Base-by-base conservation (phyloP, 2,888 invertebrate genomes). In the Callyntrura guangdongensis region DNA sequence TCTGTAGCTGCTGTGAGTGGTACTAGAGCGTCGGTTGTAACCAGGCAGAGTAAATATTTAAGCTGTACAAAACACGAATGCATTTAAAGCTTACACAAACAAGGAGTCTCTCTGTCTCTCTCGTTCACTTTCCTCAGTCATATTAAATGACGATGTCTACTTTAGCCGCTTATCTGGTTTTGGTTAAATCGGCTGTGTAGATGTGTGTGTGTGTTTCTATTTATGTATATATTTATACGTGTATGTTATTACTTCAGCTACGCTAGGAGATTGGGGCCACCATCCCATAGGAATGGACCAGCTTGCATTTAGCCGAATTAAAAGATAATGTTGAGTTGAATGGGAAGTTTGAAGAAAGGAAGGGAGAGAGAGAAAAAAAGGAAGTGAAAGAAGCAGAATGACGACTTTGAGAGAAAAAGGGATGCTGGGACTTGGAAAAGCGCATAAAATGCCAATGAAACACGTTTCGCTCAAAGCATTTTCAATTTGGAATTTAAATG, bases 401-500 rank as follows among this genome's bases (percentile, higher is more conserved):
- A 17, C 61, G 9, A 47, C 25, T 9, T 0, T 3, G 22, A 79
- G 47, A 53, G 47, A 56, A 17, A 49, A 83, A 83, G 81, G 64
- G 67, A 83, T 83, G 83, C 25, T 83, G 67, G 20, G 25, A 56
- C 56, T 59, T 59, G 47, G 45, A 79, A 82, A 82, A 69, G 47
- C 56, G 87, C 81, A 81, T 84, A 88, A 88, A 67, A 88, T 89
- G 85, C 86, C 83, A 86, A 85, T 82, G 90, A 79, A 86, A 90
- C 81, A 74, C 59, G 74, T 88, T 84, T 91, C 79, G 82, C 87
- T 91, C 74, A 61, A 87, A 87, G 91, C 91, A 87, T 87, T 91
- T 88, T 91, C 87, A 91, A 91, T 91, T 91, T 91, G 91, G 91
- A 91, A 91, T 91, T 91, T 91, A 91, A 91, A 91, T 91, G 91